Conservation (phyloP, 2,797 vertebrate genomes). For the Cottoperca gobio region DNA sequence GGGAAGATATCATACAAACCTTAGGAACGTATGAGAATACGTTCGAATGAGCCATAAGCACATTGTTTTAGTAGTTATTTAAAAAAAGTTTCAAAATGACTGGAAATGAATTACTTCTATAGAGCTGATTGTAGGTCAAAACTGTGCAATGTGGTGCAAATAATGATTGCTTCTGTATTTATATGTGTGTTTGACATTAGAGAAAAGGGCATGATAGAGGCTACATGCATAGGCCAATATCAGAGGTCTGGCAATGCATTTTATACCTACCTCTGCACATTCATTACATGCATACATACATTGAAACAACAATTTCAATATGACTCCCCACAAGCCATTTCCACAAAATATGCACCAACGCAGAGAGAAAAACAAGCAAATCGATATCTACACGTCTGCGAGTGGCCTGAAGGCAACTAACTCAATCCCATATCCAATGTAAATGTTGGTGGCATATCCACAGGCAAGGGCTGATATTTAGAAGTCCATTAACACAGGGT, state of each 20-base stretch:
- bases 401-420: conserved; percentile 69
- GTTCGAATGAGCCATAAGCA: background rate
- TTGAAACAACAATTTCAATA: conserved; percentile 36
- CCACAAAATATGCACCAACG: conserved; percentile 48
- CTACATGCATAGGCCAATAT: conserved; percentile 21
- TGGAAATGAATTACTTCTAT: background rate
- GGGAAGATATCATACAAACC: too few species aligned
- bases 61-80: background rate
- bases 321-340: conserved; percentile 46
- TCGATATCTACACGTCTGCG: conserved; percentile 53
- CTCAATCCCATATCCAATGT: conserved; percentile 69
- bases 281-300: conserved; percentile 35
- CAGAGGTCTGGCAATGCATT: conserved; percentile 13
- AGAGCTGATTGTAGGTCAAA: conserved; percentile 5
- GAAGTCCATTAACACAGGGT: conserved; percentile 81
- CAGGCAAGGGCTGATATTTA: conserved; percentile 81
- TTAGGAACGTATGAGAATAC: too few species aligned
- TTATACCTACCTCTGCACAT: conserved; percentile 39
- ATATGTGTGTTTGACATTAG: conserved; percentile 55
- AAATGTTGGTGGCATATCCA: conserved; percentile 78
- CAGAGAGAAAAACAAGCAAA: conserved; percentile 64
- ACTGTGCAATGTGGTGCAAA: conserved; percentile 6
- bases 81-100: background rate
- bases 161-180: conserved; percentile 44
- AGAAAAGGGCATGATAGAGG: conserved; percentile 59